Conservation (phyloP, 64 coral and sea anemone genomes). For the Orbicella faveolata region DNA sequence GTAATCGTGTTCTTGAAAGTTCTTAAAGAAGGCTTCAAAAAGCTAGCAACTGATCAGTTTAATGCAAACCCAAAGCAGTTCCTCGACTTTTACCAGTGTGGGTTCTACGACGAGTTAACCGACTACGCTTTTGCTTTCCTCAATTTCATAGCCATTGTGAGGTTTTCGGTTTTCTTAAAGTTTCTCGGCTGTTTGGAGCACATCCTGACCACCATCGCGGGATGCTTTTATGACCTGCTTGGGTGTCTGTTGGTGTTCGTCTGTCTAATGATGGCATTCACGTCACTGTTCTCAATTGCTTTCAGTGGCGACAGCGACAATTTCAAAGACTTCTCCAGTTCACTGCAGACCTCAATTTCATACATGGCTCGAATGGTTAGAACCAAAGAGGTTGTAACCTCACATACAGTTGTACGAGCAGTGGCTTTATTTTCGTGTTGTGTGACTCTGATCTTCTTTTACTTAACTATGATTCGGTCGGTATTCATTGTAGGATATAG, state of each 20-base stretch:
- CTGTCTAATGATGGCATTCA: constrained; percentile 61
- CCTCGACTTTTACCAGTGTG: constrained; percentile 68
- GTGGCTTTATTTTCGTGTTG: constrained; percentile 39
- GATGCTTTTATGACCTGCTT: constrained; percentile 39
- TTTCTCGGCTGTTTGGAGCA: constrained; percentile 62
- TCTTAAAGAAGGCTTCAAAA: constrained; percentile 35
- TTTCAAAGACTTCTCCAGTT: constrained; percentile 53
- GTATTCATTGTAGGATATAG: constrained; percentile 49
- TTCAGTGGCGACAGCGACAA: constrained; percentile 45
- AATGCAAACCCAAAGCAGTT: constrained; percentile 31
- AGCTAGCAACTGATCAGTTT: constrained; percentile 39
- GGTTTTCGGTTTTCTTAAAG: constrained; percentile 59
- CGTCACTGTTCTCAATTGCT: constrained; percentile 56
- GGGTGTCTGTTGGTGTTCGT: constrained; percentile 54
- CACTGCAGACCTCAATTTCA: constrained; percentile 49
- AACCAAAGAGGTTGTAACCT: background rate
- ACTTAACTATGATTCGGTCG: constrained; percentile 54
- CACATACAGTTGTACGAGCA: constrained; percentile 10
- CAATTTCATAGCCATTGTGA: constrained; percentile 65
- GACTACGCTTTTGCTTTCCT: constrained; percentile 59
- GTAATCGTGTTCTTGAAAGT: constrained; percentile 46
- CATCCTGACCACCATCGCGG: constrained; percentile 41
- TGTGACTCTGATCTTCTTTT: constrained; percentile 56
- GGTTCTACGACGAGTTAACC: constrained; percentile 57
- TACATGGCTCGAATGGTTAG: constrained; percentile 52